Conservation (phyloP, 1,140 invertebrate species). For the Maconellicoccus hirsutus region DNA sequence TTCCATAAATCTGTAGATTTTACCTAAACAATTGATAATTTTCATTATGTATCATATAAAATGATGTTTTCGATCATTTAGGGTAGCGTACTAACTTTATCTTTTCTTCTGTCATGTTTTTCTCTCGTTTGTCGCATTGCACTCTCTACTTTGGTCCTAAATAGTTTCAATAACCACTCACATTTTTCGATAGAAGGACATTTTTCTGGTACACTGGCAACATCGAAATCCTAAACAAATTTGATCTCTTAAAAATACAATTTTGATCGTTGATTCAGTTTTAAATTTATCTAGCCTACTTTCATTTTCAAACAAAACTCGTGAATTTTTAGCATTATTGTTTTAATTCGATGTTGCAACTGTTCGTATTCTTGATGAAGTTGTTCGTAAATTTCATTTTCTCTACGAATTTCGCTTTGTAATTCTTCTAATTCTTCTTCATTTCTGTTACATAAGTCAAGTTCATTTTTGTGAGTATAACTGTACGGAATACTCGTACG, state of each 20-base stretch:
- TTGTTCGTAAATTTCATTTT: slow-evolving; percentile 36
- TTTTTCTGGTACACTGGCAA: slow-evolving; percentile 27
- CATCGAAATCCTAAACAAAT: slow-evolving; percentile 33
- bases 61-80: no score
- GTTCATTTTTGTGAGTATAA: neutral
- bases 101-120: neutral
- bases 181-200: slow-evolving; percentile 27
- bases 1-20: neutral
- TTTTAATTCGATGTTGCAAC: slow-evolving; percentile 24
- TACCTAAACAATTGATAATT: neutral
- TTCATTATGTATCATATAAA: neutral
- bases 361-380: slow-evolving; percentile 34
- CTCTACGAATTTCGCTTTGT: slow-evolving; percentile 43
- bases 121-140: neutral
- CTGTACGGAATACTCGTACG: neutral
- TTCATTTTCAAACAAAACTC: slow-evolving; percentile 11
- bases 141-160: slow-evolving; percentile 26
- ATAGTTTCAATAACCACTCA: slow-evolving; percentile 27
- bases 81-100: neutral
- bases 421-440: slow-evolving; percentile 49
- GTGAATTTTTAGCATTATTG: slow-evolving; percentile 25
- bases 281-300: neutral
- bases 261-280: neutral
- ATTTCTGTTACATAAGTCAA: slow-evolving; percentile 40
- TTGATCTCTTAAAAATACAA: no score